These are phyloP conservation scores for Vanessa atalanta DNA, from an alignment of 1,140 invertebrate species.

Conservation along the genomic window DNA sequence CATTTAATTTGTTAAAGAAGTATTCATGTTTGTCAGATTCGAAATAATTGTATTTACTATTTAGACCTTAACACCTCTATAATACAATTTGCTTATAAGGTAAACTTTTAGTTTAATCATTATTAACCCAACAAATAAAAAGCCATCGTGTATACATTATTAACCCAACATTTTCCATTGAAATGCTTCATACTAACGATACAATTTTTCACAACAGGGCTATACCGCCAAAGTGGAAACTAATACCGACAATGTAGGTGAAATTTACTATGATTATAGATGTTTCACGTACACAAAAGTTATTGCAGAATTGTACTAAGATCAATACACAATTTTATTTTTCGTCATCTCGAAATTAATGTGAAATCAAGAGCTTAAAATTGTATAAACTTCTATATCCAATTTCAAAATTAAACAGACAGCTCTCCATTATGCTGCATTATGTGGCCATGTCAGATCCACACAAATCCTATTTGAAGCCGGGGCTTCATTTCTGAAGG, in stretches of 20 bases:
- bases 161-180: not conserved
- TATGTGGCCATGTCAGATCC: constrained; percentile 87
- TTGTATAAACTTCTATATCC: no score
- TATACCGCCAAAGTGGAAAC: constrained; percentile 73
- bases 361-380: no score
- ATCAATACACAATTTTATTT: not conserved
- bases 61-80: no score
- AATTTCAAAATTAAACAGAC: constrained; percentile 90
- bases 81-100: no score
- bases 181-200: constrained; percentile 24
- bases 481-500: constrained; percentile 59
- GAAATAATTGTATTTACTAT: no score
- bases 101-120: no score
- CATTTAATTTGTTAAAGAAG: no score
- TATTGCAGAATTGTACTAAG: not conserved
- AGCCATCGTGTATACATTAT: not conserved
- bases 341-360: no score
- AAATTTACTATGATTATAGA: constrained; percentile 39
- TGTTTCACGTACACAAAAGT: not conserved
- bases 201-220: constrained; percentile 55
- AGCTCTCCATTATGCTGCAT: constrained; percentile 91
- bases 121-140: not conserved
- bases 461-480: constrained; percentile 62
- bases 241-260: constrained; percentile 68
- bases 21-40: no score